Conservation (phyloP, 2,797 vertebrate species). For the Furcifer pardalis region DNA sequence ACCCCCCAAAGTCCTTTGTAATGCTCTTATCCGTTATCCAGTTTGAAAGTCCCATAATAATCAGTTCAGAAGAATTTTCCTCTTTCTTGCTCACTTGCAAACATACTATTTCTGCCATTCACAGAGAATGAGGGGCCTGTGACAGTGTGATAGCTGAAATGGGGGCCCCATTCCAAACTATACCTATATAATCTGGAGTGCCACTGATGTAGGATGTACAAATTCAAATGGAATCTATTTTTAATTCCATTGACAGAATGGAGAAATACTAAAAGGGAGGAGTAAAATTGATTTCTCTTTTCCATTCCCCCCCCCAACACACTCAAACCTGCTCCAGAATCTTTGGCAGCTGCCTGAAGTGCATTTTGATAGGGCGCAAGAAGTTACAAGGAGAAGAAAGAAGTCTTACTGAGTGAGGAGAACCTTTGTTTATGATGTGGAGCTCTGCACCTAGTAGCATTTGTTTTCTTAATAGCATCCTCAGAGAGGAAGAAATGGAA, state of each 20-base stretch:
- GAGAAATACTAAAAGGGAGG: not conserved
- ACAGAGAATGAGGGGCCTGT: not conserved
- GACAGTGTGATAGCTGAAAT: too few relatives aligned
- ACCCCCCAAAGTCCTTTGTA: not conserved
- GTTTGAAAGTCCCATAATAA: not conserved
- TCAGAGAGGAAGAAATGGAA: not conserved
- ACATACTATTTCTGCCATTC: too few relatives aligned
- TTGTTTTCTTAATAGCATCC: not conserved
- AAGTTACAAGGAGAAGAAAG: not conserved
- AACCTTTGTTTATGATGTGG: not conserved
- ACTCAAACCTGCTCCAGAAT: not conserved
- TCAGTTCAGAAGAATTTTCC: not conserved
- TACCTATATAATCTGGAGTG: not conserved
- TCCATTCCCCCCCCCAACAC: not conserved
- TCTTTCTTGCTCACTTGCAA: too few relatives aligned
- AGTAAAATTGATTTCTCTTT: not conserved
- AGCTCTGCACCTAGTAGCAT: not conserved
- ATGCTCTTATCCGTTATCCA: not conserved
- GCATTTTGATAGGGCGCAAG: not conserved
- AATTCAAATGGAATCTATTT: not conserved
- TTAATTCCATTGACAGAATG: not conserved
- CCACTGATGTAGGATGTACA: too few relatives aligned
- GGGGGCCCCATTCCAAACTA: not conserved
- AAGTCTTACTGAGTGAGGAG: not conserved
- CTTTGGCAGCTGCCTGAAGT: not conserved